These are phyloP conservation scores for Percopsis transmontana DNA, from an alignment of 2,113 vertebrate genomes.

Conservation along the genomic window DNA sequence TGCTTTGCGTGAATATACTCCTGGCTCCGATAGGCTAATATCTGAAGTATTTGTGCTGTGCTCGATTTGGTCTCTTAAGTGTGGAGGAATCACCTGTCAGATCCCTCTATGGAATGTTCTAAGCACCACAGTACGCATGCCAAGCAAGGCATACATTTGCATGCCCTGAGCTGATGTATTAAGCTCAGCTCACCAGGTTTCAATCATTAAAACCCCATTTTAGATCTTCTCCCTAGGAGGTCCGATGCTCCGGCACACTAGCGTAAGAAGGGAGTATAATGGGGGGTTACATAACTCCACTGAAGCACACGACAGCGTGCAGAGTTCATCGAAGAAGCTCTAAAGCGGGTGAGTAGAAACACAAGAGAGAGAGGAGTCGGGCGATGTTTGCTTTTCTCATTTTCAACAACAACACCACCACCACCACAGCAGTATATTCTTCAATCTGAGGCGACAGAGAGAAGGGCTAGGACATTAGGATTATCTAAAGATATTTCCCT, in stretches of 20 bases:
- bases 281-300: not conserved
- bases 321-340: not conserved
- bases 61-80: too few relatives aligned
- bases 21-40: too few relatives aligned
- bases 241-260: not conserved
- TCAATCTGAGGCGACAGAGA: too few relatives aligned
- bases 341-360: not conserved
- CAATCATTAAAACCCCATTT: conserved; percentile 32
- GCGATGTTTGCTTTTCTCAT: too few relatives aligned
- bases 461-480: too few relatives aligned
- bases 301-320: not conserved
- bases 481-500: too few relatives aligned
- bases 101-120: too few relatives aligned
- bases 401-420: too few relatives aligned
- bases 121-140: not conserved
- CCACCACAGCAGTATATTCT: too few relatives aligned
- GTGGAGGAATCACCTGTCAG: too few relatives aligned
- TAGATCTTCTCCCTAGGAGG: conserved; percentile 2
- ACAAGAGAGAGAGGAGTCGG: not conserved
- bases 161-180: conserved; percentile 9
- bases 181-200: conserved; percentile 12
- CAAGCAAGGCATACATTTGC: not conserved
- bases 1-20: too few relatives aligned
- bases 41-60: too few relatives aligned
- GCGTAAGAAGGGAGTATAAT: not conserved